Conservation (phyloP, 2,113 vertebrate species). For the Micronisus gabar region DNA sequence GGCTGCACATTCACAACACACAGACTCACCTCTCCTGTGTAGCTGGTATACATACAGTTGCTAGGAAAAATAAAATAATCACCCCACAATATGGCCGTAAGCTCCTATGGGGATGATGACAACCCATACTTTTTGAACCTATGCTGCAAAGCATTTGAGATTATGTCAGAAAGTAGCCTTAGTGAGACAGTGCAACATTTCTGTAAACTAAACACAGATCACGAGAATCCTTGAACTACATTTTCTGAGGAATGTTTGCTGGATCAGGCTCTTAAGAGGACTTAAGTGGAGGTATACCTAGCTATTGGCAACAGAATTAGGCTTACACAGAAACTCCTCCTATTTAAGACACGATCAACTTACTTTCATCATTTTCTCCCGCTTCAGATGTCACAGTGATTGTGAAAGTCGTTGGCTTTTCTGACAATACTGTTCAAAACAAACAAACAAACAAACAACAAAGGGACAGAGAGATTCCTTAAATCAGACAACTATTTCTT, state of each 20-base stretch:
- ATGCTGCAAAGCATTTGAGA: background rate
- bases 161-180: background rate
- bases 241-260: background rate
- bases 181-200: fast-evolving
- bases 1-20: background rate
- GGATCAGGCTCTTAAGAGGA: background rate
- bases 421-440: constrained; percentile 84
- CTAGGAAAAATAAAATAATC: background rate
- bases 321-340: background rate
- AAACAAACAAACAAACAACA: background rate
- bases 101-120: background rate
- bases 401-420: constrained; percentile 89
- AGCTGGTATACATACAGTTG: background rate
- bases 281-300: background rate
- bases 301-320: background rate
- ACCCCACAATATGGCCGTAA: background rate
- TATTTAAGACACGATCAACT: constrained; percentile 52
- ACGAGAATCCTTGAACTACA: background rate
- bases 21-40: background rate
- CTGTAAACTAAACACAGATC: background rate
- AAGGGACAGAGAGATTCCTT: background rate
- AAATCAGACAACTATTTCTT: background rate
- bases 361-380: constrained; percentile 91
- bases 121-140: background rate
- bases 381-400: constrained; percentile 95